Evolutionary conservation across 2,113 vertebrate species (phyloP).

Genomic region (Emydocephalus ijimae): DNA sequence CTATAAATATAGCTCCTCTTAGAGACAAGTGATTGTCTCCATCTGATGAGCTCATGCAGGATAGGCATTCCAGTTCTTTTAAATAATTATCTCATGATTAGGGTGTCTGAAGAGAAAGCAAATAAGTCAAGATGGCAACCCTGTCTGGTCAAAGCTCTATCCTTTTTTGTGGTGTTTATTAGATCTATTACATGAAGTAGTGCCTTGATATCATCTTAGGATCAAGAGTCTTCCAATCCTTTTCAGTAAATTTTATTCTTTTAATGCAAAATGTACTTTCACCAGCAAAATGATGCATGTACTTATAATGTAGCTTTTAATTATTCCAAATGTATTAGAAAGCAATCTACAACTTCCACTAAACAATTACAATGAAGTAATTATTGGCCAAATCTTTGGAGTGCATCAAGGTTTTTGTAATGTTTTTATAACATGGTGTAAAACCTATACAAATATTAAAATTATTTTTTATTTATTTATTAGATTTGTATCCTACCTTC

Average conservation of each 20-base stretch:
- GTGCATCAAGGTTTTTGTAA: background rate
- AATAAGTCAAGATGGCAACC: background rate
- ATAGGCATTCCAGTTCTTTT: conserved; percentile 41
- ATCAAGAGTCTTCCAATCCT: background rate
- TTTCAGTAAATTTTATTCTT: background rate
- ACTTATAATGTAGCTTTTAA: background rate
- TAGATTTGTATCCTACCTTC: background rate
- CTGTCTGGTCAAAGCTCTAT: background rate
- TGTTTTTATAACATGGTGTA: background rate
- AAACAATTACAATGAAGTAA: background rate
- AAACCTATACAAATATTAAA: background rate
- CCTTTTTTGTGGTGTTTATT: background rate
- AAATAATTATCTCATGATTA: conserved; percentile 24
- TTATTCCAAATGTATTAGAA: background rate
- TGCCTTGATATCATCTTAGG: background rate
- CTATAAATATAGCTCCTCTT: conserved; percentile 35
- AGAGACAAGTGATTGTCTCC: conserved; percentile 37
- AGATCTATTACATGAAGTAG: background rate
- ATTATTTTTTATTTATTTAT: background rate
- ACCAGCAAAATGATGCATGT: background rate
- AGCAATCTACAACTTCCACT: background rate
- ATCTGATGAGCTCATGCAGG: background rate
- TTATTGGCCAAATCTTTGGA: background rate
- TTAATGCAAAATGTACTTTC: background rate
- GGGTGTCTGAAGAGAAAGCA: background rate